A percentile compares a stretch with the other conserved stretches of the same genome.
Conservation (phyloP, 2,113 vertebrate species). For the Ia io region DNA sequence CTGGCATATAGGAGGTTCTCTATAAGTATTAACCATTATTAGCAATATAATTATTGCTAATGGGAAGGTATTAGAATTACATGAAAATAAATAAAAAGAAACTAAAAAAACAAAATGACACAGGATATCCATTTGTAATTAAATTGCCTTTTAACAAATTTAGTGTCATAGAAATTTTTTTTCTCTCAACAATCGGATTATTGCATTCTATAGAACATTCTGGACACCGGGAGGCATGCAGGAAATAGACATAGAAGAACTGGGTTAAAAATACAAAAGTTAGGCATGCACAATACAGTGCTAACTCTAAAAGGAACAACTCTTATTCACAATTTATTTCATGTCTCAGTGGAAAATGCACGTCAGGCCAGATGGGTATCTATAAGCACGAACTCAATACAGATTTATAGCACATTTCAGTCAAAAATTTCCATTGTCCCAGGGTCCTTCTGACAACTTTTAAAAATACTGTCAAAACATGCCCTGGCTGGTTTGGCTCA, state of each 20-base stretch:
- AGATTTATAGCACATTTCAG: not conserved
- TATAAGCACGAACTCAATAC: not conserved
- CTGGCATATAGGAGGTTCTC: not conserved
- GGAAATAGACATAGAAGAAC: not conserved
- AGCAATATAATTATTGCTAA: not conserved
- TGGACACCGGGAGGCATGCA: not conserved
- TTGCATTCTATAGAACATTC: not conserved
- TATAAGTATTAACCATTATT: not conserved
- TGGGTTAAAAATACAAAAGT: not conserved
- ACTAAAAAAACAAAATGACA: not conserved
- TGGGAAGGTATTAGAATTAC: not conserved
- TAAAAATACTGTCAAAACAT: not conserved
- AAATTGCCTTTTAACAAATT: slow-evolving; percentile 14
- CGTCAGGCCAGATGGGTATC: not conserved
- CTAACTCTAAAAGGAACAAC: not conserved
- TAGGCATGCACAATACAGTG: not conserved
- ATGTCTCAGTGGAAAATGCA: slow-evolving; percentile 15
- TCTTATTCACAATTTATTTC: not conserved
- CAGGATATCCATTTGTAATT: not conserved
- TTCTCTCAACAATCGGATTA: not conserved
- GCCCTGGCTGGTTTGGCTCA: too few species aligned
- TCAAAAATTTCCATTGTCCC: not conserved
- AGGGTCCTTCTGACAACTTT: not conserved
- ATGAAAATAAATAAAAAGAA: slow-evolving; percentile 18
- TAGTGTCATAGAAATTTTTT: not conserved